phyloP scores from a whole-genome alignment of 2,797 vertebrate species.

The Miichthys miiuy region DNA sequence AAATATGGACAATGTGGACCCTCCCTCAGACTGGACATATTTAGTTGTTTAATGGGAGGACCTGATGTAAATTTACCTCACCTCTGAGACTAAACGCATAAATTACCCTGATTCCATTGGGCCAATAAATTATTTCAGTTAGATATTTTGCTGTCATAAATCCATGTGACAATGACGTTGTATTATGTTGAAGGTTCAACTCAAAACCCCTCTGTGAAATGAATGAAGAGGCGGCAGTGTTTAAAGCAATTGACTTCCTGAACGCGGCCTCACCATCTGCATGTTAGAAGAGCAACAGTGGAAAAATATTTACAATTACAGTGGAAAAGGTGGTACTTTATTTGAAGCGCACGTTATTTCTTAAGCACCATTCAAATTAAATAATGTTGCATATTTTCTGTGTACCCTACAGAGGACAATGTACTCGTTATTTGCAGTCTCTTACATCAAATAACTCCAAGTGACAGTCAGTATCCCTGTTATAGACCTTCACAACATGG shows the following conservation, averaged over 20 bases:
- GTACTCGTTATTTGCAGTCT: slow-evolving; percentile 56
- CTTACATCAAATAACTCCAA: slow-evolving; percentile 58
- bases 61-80: no score
- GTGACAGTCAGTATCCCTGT: slow-evolving; percentile 55
- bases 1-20: no score
- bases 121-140: background rate
- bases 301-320: background rate
- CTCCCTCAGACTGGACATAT: no score
- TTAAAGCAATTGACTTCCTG: background rate
- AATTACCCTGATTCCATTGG: no score
- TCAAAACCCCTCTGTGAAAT: background rate
- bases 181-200: background rate
- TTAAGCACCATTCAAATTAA: slow-evolving; percentile 28
- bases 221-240: background rate
- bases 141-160: background rate
- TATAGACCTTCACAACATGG: slow-evolving; percentile 59
- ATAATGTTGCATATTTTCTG: slow-evolving; percentile 28
- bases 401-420: slow-evolving; percentile 37
- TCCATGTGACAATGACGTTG: background rate
- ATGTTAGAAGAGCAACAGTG: background rate
- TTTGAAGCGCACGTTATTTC: slow-evolving; percentile 28
- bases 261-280: background rate
- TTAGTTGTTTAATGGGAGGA: no score
- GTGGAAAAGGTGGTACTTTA: background rate
- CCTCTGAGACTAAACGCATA: no score